A percentile compares a stretch with the other conserved stretches of the same genome.
Evolutionary conservation across 2,797 vertebrate species (phyloP).

Genomic region (Coregonus ussuriensis): DNA sequence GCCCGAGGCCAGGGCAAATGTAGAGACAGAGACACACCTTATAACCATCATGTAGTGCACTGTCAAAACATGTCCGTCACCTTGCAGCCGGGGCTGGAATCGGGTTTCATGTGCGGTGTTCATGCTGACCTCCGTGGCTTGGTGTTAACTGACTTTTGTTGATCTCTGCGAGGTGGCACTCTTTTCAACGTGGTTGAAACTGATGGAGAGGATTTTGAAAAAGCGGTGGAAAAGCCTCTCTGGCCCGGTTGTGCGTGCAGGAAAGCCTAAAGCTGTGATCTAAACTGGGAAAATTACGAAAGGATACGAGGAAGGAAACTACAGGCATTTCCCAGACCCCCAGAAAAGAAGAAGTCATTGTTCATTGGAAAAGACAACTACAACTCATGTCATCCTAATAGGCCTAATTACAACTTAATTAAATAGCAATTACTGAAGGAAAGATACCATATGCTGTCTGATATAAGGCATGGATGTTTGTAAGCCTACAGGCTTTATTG

Average conservation of each 20-base stretch:
- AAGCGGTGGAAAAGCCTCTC: constrained; percentile 75
- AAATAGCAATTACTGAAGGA: too few relatives aligned
- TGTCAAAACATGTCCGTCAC: constrained; percentile 59
- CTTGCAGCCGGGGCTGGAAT: neutral
- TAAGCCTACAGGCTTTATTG: neutral
- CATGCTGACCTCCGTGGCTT: constrained; percentile 41
- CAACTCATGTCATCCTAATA: neutral
- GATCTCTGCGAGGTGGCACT: constrained; percentile 1
- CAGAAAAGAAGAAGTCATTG: constrained; percentile 44
- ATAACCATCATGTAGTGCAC: constrained; percentile 52
- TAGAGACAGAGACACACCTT: constrained; percentile 37
- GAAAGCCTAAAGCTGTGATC: constrained; percentile 72
- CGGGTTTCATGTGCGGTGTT: neutral
- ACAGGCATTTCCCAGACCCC: constrained; percentile 58
- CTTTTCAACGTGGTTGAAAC: constrained; percentile 33
- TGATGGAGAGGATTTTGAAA: constrained; percentile 47
- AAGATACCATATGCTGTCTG: neutral
- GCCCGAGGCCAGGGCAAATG: neutral
- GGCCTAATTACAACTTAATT: neutral
- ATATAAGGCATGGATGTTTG: constrained; percentile 29
- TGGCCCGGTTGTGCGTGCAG: constrained; percentile 66
- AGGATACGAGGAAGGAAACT: constrained; percentile 71
- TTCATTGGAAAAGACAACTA: constrained; percentile 43
- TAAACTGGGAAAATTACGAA: constrained; percentile 76
- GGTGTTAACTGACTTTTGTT: constrained; percentile 49